Evolutionary conservation across 2,113 vertebrate species (phyloP).

Genomic region (Semicossyphus pulcher): DNA sequence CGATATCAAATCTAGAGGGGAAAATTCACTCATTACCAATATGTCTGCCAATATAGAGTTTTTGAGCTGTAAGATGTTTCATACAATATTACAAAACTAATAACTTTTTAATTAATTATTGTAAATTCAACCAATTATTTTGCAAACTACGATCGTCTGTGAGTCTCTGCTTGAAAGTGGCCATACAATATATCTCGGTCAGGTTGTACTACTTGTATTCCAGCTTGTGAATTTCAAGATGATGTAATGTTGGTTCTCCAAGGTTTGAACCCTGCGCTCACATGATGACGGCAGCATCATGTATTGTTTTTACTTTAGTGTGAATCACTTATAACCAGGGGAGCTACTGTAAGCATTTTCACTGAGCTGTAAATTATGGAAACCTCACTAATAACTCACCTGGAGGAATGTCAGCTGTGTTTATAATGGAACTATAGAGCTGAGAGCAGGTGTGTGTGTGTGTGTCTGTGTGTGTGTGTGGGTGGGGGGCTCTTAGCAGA

Average conservation of each 20-base stretch:
- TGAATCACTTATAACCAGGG: constrained; percentile 26
- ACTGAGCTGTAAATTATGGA: constrained; percentile 36
- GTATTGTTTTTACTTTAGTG: constrained; percentile 15
- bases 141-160: too few relatives aligned
- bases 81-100: too few relatives aligned
- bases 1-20: too few relatives aligned
- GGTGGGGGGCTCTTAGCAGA: not conserved
- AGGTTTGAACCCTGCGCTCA: not conserved
- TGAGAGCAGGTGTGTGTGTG: not conserved
- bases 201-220: too few relatives aligned
- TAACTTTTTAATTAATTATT: too few relatives aligned
- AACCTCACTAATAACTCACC: constrained; percentile 25
- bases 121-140: too few relatives aligned
- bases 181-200: too few relatives aligned
- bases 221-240: not conserved
- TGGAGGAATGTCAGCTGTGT: constrained; percentile 60
- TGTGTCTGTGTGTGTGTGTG: not conserved
- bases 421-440: constrained; percentile 57
- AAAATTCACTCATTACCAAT: too few relatives aligned
- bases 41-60: too few relatives aligned
- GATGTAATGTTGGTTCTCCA: constrained; percentile 29
- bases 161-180: too few relatives aligned
- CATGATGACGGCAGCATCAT: not conserved
- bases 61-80: too few relatives aligned
- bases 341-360: constrained; percentile 55